Evolutionary conservation across 2,797 vertebrate species (phyloP).

Genomic region (Morelia viridis): DNA sequence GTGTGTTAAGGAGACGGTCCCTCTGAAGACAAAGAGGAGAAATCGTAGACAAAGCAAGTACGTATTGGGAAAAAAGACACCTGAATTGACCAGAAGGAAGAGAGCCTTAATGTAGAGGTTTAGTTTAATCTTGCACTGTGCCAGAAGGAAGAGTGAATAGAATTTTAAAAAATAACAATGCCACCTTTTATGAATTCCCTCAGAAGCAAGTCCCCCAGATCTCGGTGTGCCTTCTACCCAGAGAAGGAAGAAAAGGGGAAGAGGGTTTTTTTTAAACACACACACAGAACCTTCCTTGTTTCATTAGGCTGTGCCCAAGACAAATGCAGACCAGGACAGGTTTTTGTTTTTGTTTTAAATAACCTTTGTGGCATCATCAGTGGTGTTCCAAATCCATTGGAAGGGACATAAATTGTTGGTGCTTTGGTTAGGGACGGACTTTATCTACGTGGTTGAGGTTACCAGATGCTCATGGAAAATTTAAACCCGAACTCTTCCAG

Average conservation of each 20-base stretch:
- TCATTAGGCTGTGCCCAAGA: not conserved
- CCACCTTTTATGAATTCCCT: not conserved
- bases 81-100: not conserved
- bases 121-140: not conserved
- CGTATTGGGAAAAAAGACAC: rapidly evolving
- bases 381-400: not conserved
- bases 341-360: not conserved
- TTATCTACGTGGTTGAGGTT: not conserved
- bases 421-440: not conserved
- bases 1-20: not conserved
- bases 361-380: not conserved
- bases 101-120: not conserved
- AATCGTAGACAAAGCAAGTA: not conserved
- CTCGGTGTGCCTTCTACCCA: not conserved
- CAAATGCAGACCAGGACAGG: not conserved
- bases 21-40: not conserved
- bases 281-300: not conserved
- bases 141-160: not conserved
- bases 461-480: not conserved
- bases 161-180: not conserved
- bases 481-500: not conserved
- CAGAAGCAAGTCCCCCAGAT: not conserved
- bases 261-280: not conserved
- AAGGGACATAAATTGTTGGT: not conserved
- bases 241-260: not conserved